Evolutionary conservation across 2,797 vertebrate genomes (phyloP).

Genomic region (Falco peregrinus): DNA sequence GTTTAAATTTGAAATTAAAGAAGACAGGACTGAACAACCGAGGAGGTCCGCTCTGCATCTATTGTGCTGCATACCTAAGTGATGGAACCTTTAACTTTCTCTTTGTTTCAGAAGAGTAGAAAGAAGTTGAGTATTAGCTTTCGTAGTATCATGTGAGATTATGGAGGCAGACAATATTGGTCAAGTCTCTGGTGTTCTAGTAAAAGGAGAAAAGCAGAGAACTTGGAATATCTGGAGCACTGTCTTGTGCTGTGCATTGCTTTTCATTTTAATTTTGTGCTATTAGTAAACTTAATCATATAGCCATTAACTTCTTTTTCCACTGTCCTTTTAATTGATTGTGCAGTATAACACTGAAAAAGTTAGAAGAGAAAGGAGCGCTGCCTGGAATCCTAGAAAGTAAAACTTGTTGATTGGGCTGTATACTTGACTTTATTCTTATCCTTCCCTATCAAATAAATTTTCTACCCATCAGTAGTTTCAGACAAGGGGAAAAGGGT

Average conservation of each 20-base stretch:
- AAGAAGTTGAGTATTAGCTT: not conserved
- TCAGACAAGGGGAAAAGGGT: not conserved
- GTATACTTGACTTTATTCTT: not conserved
- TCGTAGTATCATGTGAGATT: not conserved
- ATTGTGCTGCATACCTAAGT: not conserved
- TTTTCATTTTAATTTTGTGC: not conserved
- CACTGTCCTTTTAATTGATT: not conserved
- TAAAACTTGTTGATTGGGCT: fast-evolving
- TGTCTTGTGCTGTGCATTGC: not conserved
- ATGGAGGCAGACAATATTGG: not conserved
- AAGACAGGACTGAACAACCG: not conserved
- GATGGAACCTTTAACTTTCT: not conserved
- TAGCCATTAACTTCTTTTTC: not conserved
- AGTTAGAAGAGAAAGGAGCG: not conserved
- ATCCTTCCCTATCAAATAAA: not conserved
- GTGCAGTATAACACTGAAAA: not conserved
- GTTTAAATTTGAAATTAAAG: not conserved
- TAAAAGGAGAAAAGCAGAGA: not conserved
- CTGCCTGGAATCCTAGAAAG: not conserved
- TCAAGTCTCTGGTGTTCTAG: not conserved
- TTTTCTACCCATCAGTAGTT: not conserved
- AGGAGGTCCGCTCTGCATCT: not conserved
- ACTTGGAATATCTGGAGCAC: not conserved
- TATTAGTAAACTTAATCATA: not conserved
- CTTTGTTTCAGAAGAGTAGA: not conserved